Evolutionary conservation across 35 echinoderm and acorn worm species (phyloP), one percentile per base, ranked within the genome.

Genomic region (Apostichopus parvimensis): DNA sequence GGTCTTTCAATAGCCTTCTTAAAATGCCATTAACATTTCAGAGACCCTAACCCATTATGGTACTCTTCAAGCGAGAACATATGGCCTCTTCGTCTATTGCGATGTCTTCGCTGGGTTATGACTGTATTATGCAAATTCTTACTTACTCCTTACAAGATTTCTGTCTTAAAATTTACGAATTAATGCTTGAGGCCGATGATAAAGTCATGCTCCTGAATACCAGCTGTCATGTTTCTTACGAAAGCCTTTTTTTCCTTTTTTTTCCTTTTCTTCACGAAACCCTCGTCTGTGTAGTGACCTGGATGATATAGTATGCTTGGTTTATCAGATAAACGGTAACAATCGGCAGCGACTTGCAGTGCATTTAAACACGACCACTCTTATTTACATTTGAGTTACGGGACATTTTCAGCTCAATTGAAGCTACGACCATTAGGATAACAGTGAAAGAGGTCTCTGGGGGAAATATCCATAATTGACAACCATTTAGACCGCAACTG

Each of bases 1-100:
- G 71, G 21, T 75, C 71, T 75, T 75, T 84, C 22, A 58, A 18
- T 6, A 12, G 58, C 81, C 54, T 84, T 58, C 58, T 84, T 23
- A 84, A 56, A 56, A 84, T 84, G 81, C 81, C 55, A 84, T 84
- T 84, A 84, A 56, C 81, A 58, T 59, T 58, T 60, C 15, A 84
- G 58, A 84, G 24, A 60, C 56, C 15, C 13, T 84, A 59, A 59
- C 55, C 55, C 15, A 84, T 11, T 58, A 84, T 58, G n/a, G 53
- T 58, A 58, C 55, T 84, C 14, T 61, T 9, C 58, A 84, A 84
- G 55, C 81, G 58, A n/a, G 54, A 84, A 84, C 81, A 84, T 84
- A 58, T 84, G 81, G 81, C 54, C 81, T 18, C 71, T 75, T 75
- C 12, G n/a, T 18, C 71, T 24, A 7, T n/a, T 75, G 15, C 20